Base-by-base conservation (phyloP, 2,797 vertebrate species). In the Gallirallus australis region DNA sequence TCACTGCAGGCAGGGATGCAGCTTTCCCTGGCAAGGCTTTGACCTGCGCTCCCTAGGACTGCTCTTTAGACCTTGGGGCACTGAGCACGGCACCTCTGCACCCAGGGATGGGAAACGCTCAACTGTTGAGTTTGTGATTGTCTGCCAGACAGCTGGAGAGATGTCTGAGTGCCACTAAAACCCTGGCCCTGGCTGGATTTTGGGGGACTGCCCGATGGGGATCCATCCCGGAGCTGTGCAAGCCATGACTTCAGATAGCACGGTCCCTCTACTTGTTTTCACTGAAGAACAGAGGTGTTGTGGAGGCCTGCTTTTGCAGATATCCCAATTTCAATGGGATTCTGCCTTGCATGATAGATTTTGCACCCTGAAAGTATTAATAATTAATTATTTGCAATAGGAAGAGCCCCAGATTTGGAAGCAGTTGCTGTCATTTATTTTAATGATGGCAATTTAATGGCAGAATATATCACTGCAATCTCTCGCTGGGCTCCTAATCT, bases 371-470 rank as follows among this genome's bases (percentile, higher is more conserved):
- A 48, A 85, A 57, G 8, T 27, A 40, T 68, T 47, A 88, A 80
- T 77, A 73, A 90, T 95, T 47, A 25, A 93, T 82, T 42, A 33
- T 28, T 70, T 88, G 31, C 40, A 45, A 33, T 56, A 86, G 80
- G 50, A 77, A 68, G 31, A 78, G 65, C 42, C 52, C 24, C 71
- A 85, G 60, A 37, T 91, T 65, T 83, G 61, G 68, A 70, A 87
- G n/a, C 7, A 30, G 35, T 37, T 48, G 45, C 42, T 75, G 72
- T 68, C 17, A 31, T 66, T 56, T 69, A 27, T n/a, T 94, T 86
- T 53, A 81, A 40, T 86, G 40, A 92, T 78, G 69, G 35, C 10
- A 42, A 28, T 87, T 71, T 81, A 86, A 80, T 80, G 90, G 57
- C 21, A 63, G 76, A 53, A 80, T 31, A 23, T 35, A 6, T 6